Base-by-base conservation (phyloP, 2,113 vertebrate species). In the Dipodomys merriami region DNA sequence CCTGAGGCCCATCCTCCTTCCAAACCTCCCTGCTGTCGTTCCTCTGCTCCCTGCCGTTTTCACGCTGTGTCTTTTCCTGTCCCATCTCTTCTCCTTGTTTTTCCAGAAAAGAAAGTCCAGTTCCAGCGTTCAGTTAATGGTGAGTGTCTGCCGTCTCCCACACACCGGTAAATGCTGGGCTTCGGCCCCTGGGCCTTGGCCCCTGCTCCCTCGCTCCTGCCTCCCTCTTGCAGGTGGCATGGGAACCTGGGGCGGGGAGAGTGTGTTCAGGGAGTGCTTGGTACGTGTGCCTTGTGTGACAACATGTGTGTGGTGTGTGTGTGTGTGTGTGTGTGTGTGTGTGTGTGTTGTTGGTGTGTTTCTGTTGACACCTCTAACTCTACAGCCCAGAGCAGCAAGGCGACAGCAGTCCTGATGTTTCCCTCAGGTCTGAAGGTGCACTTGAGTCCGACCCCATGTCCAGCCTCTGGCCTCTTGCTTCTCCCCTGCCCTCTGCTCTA, bases 41-140 rank as follows among this genome's bases (percentile, higher is more conserved):
- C 76, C 97, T 97, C 97, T 92, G 94, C 97, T 97, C 98, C 98
- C 97, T 98, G 97, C 98, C 95, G 98, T 97, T 98, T 97, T 98
- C 98, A 98, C 91, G 97, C 98, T 97, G 97, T 98, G 98, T 98
- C 98, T 98, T 97, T 98, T 98, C 98, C 98, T 98, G 98, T 98
- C 98, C 98, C 98, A 99, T 98, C 98, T 99, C 98, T 98, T 99
- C 98, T 99, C 98, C 98, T 98, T 99, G 98, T 98, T 98, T 98
- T 99, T 99, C 98, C 98, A 99, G 99, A 99, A 99, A 99, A 99
- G 98, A 98, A 99, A 99, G 98, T 99, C 98, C 98, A 99, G 99
- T 99, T 99, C 98, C 98, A 99, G 98, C 98, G 98, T 98, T 98
- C 98, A 99, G 98, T 98, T 99, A 98, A 99, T 99, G 99, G 99